A percentile compares a stretch with the other conserved stretches of the same genome.
Evolutionary conservation across 2,113 vertebrate genomes (phyloP).

Genomic region (Hyla sarda): DNA sequence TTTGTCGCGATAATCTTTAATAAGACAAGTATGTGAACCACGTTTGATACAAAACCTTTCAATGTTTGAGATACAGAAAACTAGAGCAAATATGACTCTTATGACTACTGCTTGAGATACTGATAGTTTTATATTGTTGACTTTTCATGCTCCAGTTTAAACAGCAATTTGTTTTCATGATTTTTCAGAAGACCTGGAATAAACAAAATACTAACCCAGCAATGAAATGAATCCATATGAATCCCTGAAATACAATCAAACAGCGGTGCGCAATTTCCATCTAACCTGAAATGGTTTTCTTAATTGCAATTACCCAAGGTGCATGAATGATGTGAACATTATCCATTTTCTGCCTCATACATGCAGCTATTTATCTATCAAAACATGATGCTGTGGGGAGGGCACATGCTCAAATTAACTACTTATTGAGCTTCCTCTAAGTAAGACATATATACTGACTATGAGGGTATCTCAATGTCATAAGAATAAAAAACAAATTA

Average conservation of each 20-base stretch:
- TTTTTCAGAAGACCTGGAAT: not conserved
- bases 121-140: not conserved
- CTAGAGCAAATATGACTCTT: not conserved
- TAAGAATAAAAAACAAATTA: slow-evolving; percentile 20
- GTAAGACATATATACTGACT: slow-evolving; percentile 41
- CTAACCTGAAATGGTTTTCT: slow-evolving; percentile 27
- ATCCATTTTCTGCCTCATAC: slow-evolving; percentile 19
- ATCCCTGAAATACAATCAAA: not conserved
- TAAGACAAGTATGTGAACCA: not conserved
- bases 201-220: not conserved
- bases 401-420: slow-evolving; percentile 11
- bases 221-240: not conserved
- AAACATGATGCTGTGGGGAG: slow-evolving; percentile 5
- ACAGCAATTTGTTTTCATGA: slow-evolving; percentile 18
- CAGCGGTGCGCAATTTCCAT: not conserved
- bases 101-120: not conserved
- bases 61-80: not conserved
- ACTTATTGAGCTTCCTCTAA: slow-evolving; percentile 30
- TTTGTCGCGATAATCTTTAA: not conserved
- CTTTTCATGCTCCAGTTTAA: not conserved
- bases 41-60: not conserved
- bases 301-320: slow-evolving; percentile 31
- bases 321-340: slow-evolving; percentile 13
- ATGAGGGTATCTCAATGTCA: slow-evolving; percentile 46
- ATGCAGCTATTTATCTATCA: not conserved